These are phyloP conservation scores for Allobates femoralis DNA, from an alignment of 2,797 vertebrate genomes.

Conservation along the genomic window DNA sequence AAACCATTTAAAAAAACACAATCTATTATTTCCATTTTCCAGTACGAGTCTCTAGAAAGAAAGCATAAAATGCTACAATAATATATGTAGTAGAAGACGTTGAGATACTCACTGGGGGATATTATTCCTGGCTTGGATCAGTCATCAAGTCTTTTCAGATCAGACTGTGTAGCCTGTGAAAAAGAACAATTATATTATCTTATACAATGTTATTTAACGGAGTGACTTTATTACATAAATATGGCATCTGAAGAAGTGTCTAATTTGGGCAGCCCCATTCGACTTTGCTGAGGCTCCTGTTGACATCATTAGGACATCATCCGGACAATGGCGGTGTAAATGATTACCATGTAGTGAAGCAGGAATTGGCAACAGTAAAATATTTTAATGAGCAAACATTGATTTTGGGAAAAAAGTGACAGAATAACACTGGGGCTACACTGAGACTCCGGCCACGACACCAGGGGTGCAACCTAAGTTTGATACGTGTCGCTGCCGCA, in stretches of 20 bases:
- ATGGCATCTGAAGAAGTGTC: background rate
- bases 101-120: constrained; percentile 18
- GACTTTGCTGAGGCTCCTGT: background rate
- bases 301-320: no score
- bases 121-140: constrained; percentile 7
- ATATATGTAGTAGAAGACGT: background rate
- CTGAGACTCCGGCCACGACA: no score
- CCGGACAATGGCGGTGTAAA: background rate
- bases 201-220: background rate
- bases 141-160: constrained; percentile 11
- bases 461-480: no score
- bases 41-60: background rate
- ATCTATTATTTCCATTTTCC: background rate
- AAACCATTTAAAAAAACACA: background rate
- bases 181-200: background rate
- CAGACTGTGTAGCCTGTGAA: background rate
- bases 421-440: no score
- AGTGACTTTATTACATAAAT: background rate
- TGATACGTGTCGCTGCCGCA: no score
- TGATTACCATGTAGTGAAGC: background rate
- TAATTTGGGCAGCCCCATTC: background rate
- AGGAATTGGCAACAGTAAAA: no score
- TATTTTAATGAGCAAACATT: no score
- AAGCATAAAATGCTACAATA: background rate
- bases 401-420: no score